These are phyloP conservation scores for Neoarius graeffei DNA, from an alignment of 2,113 vertebrate species.

Conservation along the genomic window DNA sequence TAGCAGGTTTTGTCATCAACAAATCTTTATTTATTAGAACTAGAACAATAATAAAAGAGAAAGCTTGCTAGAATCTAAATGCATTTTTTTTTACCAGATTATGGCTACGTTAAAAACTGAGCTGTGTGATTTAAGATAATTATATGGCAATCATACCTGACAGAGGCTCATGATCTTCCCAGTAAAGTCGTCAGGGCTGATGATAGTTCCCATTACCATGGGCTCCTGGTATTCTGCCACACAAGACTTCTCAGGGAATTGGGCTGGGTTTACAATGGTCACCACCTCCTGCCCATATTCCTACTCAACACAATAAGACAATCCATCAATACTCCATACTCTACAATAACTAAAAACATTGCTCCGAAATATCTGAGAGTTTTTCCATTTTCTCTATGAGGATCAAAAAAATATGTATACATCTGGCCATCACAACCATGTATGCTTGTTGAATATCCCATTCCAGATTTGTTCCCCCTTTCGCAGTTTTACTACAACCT, in stretches of 20 bases:
- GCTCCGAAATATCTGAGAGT: background rate
- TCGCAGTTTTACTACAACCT: background rate
- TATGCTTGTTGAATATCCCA: background rate
- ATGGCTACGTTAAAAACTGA: background rate
- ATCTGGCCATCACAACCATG: background rate
- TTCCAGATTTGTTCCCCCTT: background rate
- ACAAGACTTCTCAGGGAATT: constrained; percentile 85
- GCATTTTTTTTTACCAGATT: background rate
- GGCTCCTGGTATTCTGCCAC: constrained; percentile 91
- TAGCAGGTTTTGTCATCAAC: background rate
- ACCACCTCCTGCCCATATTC: constrained; percentile 83
- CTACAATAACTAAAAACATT: background rate
- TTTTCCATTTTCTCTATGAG: background rate
- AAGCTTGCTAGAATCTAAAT: background rate
- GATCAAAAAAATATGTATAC: background rate
- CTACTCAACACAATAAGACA: constrained; percentile 67
- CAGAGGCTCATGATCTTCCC: constrained; percentile 90
- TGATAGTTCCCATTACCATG: constrained; percentile 88
- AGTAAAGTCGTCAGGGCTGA: constrained; percentile 83
- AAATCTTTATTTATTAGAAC: background rate
- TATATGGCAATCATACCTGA: constrained; percentile 74
- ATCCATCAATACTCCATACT: background rate
- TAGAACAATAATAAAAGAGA: background rate
- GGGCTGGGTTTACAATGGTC: constrained; percentile 88
- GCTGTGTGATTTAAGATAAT: background rate